Conservation (phyloP, 2,797 vertebrate species). For the Parauchenoglanis ngamensis region DNA sequence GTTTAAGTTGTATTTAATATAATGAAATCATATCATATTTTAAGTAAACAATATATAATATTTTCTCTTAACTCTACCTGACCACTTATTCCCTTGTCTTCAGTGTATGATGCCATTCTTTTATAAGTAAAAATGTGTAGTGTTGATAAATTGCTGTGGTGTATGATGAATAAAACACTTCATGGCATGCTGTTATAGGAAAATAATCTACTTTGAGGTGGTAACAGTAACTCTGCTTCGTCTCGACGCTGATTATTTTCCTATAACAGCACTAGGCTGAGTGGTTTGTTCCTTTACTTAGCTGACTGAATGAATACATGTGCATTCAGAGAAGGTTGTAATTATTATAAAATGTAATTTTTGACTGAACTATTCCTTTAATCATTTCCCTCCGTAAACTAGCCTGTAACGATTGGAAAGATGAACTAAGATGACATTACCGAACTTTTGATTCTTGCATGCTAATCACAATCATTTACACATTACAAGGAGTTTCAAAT, state of each 20-base stretch:
- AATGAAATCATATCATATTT: too few relatives aligned
- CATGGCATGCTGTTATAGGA: neutral
- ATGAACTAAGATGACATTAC: neutral
- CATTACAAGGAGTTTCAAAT: conserved; percentile 37
- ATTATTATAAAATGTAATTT: neutral
- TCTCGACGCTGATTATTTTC: neutral
- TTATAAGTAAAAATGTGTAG: neutral
- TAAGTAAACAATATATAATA: too few relatives aligned
- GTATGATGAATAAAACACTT: neutral
- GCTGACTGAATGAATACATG: neutral
- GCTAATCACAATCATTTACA: conserved; percentile 48
- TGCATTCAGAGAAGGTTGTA: neutral
- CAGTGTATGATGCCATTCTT: neutral
- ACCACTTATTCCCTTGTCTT: neutral
- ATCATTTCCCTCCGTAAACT: neutral
- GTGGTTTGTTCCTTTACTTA: neutral
- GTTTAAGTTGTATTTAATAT: too few relatives aligned
- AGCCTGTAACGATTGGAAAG: neutral
- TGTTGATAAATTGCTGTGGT: neutral
- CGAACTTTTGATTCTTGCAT: conserved; percentile 61
- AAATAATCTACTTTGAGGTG: neutral
- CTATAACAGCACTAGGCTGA: neutral
- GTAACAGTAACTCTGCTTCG: neutral
- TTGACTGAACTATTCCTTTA: neutral
- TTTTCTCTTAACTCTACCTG: too few relatives aligned